Evolutionary conservation across 2,113 vertebrate species (phyloP).

Genomic region (Crotalus viridis): DNA sequence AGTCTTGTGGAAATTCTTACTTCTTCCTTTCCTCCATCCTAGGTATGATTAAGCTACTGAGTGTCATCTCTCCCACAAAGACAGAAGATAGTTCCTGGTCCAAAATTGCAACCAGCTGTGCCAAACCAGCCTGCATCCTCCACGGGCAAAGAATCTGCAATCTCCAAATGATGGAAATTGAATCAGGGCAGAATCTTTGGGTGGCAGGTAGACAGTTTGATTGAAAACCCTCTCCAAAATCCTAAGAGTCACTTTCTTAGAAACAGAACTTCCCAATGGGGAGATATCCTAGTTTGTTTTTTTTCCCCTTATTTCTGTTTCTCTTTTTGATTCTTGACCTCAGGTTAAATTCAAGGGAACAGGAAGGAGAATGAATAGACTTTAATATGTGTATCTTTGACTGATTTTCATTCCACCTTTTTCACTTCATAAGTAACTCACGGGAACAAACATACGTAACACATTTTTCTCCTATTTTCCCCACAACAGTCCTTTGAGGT

Average conservation of each 20-base stretch:
- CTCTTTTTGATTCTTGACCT: background rate
- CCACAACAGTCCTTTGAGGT: background rate
- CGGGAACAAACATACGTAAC: background rate
- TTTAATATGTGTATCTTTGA: background rate
- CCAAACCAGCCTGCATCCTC: conserved; percentile 54
- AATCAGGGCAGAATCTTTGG: conserved; percentile 59
- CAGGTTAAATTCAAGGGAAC: no score
- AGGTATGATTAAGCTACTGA: conserved; percentile 71
- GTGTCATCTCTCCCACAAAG: conserved; percentile 40
- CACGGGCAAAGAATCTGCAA: conserved; percentile 64
- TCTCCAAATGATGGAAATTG: conserved; percentile 67
- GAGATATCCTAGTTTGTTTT: no score
- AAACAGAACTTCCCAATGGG: background rate
- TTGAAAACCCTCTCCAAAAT: background rate
- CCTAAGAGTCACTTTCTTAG: background rate
- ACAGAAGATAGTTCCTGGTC: conserved; percentile 32
- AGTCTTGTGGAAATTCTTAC: background rate
- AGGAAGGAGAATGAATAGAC: background rate
- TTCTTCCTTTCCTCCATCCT: background rate
- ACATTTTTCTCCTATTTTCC: background rate
- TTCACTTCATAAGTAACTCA: background rate
- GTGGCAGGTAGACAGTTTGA: conserved; percentile 58
- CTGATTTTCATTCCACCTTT: background rate
- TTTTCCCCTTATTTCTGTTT: no score
- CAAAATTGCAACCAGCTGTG: conserved; percentile 59